Evolutionary conservation across 2,797 vertebrate genomes (phyloP).

Genomic region (Lithobates pipiens): DNA sequence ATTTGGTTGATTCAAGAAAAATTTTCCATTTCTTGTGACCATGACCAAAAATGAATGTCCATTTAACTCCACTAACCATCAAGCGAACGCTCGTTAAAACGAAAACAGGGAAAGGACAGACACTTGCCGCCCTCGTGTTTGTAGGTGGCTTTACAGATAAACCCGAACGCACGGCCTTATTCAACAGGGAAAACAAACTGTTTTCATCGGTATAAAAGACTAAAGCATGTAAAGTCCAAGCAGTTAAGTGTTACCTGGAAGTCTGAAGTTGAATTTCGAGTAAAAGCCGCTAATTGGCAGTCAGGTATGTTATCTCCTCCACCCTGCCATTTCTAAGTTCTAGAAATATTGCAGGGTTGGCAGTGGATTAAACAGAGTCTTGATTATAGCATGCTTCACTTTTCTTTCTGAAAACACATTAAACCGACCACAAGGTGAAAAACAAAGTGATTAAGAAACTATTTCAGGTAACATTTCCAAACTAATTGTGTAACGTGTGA

Average conservation of each 20-base stretch:
- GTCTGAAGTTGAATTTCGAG: neutral
- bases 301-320: constrained; percentile 19
- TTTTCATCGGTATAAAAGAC: too few relatives aligned
- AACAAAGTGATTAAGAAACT: constrained; percentile 20
- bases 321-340: constrained; percentile 40
- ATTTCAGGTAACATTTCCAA: constrained; percentile 1
- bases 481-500: too few relatives aligned
- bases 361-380: constrained; percentile 1
- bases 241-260: neutral
- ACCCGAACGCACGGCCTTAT: too few relatives aligned
- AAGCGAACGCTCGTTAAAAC: too few relatives aligned
- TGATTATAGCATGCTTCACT: constrained; percentile 1
- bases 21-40: too few relatives aligned
- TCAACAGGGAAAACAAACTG: too few relatives aligned
- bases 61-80: too few relatives aligned
- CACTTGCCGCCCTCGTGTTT: too few relatives aligned
- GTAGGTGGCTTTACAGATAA: too few relatives aligned
- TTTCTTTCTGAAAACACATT: constrained; percentile 10
- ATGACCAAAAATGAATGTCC: too few relatives aligned
- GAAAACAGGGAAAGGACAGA: too few relatives aligned
- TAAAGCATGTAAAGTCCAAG: neutral
- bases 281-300: constrained; percentile 39
- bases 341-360: constrained; percentile 38
- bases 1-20: too few relatives aligned
- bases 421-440: constrained; percentile 16